Percentiles rank a stretch among this genome's conserved stretches.
phyloP scores from a whole-genome alignment of 2,797 vertebrate genomes.

The Heliangelus exortis region DNA sequence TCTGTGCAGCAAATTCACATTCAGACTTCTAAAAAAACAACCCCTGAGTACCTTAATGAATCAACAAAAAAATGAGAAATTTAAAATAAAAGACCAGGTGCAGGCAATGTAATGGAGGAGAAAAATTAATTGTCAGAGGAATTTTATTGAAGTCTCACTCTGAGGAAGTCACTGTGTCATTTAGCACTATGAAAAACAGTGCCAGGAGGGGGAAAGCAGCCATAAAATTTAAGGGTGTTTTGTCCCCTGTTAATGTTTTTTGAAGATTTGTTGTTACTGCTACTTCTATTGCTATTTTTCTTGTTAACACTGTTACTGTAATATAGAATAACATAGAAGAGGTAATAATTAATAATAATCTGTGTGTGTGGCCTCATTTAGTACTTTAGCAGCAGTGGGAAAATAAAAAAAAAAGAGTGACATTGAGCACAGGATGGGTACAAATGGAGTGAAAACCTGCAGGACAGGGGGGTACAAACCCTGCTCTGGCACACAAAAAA shows the following conservation, averaged over 20 bases:
- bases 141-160: background rate
- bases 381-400: background rate
- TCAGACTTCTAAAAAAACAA: background rate
- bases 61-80: background rate
- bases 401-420: too few species aligned
- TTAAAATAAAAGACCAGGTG: background rate
- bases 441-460: background rate
- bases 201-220: background rate
- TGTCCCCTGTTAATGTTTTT: background rate
- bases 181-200: background rate
- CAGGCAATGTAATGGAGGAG: background rate
- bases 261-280: background rate
- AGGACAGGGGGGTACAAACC: background rate
- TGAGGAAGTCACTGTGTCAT: background rate
- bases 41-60: background rate
- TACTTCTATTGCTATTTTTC: background rate
- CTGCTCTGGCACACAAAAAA: accelerated
- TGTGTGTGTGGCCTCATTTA: background rate
- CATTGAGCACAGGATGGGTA: accelerated
- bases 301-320: background rate
- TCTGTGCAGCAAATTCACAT: background rate
- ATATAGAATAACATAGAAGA: background rate
- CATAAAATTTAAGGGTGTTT: background rate
- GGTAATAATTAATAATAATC: background rate
- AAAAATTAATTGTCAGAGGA: background rate